Base-by-base conservation (phyloP, 2,888 invertebrate genomes). In the Trichopria drosophilae region DNA sequence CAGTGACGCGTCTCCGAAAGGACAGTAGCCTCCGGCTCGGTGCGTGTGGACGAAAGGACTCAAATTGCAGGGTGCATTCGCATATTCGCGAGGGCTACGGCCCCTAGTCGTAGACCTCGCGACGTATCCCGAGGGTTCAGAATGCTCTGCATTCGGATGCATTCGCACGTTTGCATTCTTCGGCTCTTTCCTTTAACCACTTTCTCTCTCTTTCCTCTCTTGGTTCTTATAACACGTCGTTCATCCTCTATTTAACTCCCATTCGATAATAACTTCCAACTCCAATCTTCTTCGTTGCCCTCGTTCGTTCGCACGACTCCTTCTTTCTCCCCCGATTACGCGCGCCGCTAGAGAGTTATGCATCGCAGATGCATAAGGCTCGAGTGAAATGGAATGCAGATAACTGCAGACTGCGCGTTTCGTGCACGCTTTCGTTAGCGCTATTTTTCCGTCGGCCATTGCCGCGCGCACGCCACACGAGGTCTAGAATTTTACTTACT, bases 371-470 rank as follows among this genome's bases (percentile, higher is more conserved):
- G 66, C 65, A 66, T 65, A 66, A 53, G 61, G 61, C 65, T 66
- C 63, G 58, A 58, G 61, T 61, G 66, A 68, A 67, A 67, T 65
- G 67, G 68, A 68, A 68, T 68, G 67, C 63, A 59, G 65, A 64
- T 66, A 67, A 67, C 64, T 65, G 60, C 64, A 60, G 58, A 60
- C 58, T 52, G 43, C 53, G 46, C 49, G 53, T 43, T 53, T 52
- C 48, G 51, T 47, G 40, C 41, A 18, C 29, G 51, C 51, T 60
- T 62, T 62, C 62, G 50, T 62, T 58, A 58, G 52, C 54, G 55
- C 59, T 60, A 59, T 62, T 63, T 63, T 59, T 60, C 59, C 51
- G 50, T 53, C 50, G 53, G 58, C 26, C 60, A 42, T 58, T 60
- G 57, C 53, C 51, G 43, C 36, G 6, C 28, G n/a, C n/a, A n/a